These are phyloP conservation scores for Ichneumon xanthorius DNA, from an alignment of 2,888 invertebrate genomes.

Conservation along the genomic window DNA sequence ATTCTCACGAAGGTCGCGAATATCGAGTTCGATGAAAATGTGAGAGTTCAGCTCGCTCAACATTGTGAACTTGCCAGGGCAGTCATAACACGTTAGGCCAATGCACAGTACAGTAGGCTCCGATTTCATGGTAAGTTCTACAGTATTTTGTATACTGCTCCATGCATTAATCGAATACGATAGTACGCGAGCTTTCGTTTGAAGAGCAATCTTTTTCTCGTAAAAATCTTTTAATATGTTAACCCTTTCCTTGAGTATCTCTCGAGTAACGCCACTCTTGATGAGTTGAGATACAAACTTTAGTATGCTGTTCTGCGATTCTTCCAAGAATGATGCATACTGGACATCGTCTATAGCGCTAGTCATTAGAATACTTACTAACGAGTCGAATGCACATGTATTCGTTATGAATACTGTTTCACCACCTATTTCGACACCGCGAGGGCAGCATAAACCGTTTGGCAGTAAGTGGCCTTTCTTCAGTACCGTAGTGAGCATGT, in stretches of 20 bases:
- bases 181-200: background rate
- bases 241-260: background rate
- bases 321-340: conserved; percentile 1
- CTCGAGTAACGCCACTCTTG: background rate
- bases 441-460: conserved; percentile 37
- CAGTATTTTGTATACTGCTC: background rate
- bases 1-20: too few species aligned
- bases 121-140: background rate
- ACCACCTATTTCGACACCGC: conserved; percentile 19
- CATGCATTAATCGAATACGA: background rate
- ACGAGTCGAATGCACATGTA: conserved; percentile 32
- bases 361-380: conserved; percentile 26
- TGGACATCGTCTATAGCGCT: background rate
- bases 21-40: background rate
- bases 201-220: background rate
- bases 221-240: background rate
- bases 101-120: background rate
- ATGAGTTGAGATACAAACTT: background rate
- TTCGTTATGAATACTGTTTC: conserved; percentile 10
- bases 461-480: background rate
- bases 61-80: too few species aligned
- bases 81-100: too few species aligned
- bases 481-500: too few species aligned
- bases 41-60: too few species aligned
- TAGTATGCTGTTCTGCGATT: background rate